These are phyloP conservation scores for Puffinus mauretanicus DNA, from an alignment of 2,113 vertebrate species.

Conservation along the genomic window DNA sequence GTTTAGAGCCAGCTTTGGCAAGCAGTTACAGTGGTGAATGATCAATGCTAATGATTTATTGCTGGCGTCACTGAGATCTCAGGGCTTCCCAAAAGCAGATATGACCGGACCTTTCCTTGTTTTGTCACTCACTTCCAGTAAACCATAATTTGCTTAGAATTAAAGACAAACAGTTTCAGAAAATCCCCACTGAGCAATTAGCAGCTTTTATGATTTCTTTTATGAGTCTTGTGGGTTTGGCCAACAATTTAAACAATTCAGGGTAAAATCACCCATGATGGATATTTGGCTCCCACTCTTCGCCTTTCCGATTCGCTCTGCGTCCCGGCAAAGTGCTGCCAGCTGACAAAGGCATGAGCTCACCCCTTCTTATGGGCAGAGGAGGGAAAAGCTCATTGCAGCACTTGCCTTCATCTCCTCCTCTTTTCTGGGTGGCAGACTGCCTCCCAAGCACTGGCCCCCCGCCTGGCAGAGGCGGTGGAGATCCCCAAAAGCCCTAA, in stretches of 20 bases:
- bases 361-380: not conserved
- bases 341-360: not conserved
- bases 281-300: not conserved
- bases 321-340: not conserved
- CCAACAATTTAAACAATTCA: not conserved
- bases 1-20: not conserved
- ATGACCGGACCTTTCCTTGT: not conserved
- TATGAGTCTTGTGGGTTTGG: not conserved
- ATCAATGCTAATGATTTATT: not conserved
- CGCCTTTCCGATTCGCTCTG: fast-evolving
- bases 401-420: not conserved
- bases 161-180: not conserved
- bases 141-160: not conserved
- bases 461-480: not conserved
- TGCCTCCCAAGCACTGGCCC: not conserved
- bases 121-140: not conserved
- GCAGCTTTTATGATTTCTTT: not conserved
- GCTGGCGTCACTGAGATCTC: not conserved
- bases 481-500: not conserved
- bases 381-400: not conserved
- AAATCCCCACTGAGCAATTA: not conserved
- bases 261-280: not conserved
- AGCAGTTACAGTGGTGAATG: not conserved
- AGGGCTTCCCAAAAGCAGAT: not conserved
- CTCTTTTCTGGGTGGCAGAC: not conserved